Percentiles rank a stretch among this genome's conserved stretches.
Conservation (phyloP, 2,797 vertebrate species). For the Alfaro cultratus region DNA sequence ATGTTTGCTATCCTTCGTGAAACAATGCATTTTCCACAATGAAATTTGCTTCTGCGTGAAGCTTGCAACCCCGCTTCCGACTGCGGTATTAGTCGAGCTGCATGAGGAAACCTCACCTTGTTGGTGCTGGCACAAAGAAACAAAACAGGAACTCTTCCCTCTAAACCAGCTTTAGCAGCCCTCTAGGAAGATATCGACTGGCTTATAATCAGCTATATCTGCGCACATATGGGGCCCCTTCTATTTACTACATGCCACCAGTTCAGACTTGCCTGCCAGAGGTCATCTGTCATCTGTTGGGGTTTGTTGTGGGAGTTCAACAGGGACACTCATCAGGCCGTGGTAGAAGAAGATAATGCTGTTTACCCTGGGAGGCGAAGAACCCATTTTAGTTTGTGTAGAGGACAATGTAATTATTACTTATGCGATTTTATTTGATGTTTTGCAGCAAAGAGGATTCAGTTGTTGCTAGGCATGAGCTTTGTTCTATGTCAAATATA, state of each 20-base stretch:
- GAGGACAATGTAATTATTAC: neutral
- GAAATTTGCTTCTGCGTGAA: constrained; percentile 37
- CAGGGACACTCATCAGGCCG: constrained; percentile 50
- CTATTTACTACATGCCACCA: constrained; percentile 44
- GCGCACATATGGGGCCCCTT: constrained; percentile 32
- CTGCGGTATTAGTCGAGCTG: constrained; percentile 15
- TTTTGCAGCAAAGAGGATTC: neutral
- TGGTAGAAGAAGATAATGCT: constrained; percentile 37
- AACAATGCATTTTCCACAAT: constrained; percentile 22
- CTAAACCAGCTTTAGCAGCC: constrained; percentile 34
- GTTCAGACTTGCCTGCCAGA: constrained; percentile 35
- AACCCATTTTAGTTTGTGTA: constrained; percentile 31
- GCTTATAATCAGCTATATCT: constrained; percentile 47
- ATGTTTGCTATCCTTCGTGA: neutral
- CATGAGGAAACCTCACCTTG: constrained; percentile 13
- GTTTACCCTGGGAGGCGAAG: constrained; percentile 34
- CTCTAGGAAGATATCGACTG: constrained; percentile 40
- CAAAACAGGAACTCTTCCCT: constrained; percentile 25
- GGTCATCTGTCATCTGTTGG: constrained; percentile 60
- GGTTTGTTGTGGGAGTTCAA: constrained; percentile 46
- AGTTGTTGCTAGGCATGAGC: neutral
- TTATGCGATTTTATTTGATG: neutral
- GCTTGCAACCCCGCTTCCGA: neutral
- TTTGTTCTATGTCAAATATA: neutral
- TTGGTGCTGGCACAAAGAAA: constrained; percentile 31